phyloP scores from a whole-genome alignment of 2,888 invertebrate species.

The Nysson spinosus region DNA sequence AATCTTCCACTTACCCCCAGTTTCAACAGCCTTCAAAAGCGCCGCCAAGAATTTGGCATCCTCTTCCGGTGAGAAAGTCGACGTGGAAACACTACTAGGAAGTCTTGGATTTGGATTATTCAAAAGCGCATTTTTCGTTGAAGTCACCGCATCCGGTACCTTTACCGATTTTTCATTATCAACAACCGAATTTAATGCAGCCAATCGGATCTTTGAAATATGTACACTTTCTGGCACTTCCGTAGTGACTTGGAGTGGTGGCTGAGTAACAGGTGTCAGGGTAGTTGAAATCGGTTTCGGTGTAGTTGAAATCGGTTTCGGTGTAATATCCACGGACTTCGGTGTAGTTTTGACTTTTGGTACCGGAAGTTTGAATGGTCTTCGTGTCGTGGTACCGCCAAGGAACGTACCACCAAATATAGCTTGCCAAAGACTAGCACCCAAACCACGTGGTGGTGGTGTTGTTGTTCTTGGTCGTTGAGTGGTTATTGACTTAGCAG shows the following conservation, averaged over 20 bases:
- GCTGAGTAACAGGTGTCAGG: constrained; percentile 23
- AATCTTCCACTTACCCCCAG: constrained; percentile 36
- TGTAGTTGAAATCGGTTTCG: constrained; percentile 76
- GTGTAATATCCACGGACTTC: constrained; percentile 67
- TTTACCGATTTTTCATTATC: background rate
- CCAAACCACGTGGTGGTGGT: constrained; percentile 71
- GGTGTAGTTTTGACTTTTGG: constrained; percentile 68
- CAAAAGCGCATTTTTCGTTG: constrained; percentile 28
- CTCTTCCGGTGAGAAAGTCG: constrained; percentile 70
- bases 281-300: constrained; percentile 56
- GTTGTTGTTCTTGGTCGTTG: constrained; percentile 73
- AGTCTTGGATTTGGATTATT: constrained; percentile 58
- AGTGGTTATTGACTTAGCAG: constrained; percentile 58
- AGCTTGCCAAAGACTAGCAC: constrained; percentile 66
- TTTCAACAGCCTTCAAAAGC: constrained; percentile 61
- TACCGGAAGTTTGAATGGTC: constrained; percentile 71
- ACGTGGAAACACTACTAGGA: constrained; percentile 37
- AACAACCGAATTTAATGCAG: constrained; percentile 57
- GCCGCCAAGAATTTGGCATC: constrained; percentile 71
- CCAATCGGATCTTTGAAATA: constrained; percentile 49
- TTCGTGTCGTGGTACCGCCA: constrained; percentile 39
- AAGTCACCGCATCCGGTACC: constrained; percentile 46
- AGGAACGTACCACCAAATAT: constrained; percentile 70
- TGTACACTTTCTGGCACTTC: constrained; percentile 28
- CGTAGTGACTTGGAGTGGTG: background rate